A percentile compares a stretch with the other conserved stretches of the same genome.
Evolutionary conservation across 2,797 vertebrate species (phyloP).

Genomic region (Ataeniobius toweri): DNA sequence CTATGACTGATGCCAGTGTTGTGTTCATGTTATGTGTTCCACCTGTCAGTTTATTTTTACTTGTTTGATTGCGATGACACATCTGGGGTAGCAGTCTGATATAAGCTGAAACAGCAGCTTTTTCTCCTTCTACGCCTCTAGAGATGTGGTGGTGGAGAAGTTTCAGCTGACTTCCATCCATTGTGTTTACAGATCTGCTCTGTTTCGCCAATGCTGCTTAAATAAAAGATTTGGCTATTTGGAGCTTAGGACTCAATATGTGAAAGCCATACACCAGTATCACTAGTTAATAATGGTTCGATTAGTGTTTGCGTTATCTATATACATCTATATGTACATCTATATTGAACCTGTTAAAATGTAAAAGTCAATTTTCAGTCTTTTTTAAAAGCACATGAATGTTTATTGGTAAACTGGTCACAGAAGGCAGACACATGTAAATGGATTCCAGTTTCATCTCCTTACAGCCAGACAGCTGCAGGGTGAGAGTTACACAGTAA

Average conservation of each 20-base stretch:
- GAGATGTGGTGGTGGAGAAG: no score
- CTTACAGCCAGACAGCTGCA: slow-evolving; percentile 23
- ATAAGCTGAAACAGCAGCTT: no score
- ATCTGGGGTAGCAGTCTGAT: no score
- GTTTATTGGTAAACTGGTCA: slow-evolving; percentile 2
- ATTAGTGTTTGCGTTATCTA: no score
- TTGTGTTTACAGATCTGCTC: background rate
- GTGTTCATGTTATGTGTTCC: no score
- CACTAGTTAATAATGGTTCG: background rate
- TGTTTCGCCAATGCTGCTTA: background rate
- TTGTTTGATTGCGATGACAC: no score
- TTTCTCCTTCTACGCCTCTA: no score
- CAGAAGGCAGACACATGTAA: background rate
- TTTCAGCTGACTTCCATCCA: background rate
- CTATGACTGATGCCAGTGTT: no score
- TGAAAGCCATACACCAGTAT: background rate
- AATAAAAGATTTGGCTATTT: background rate
- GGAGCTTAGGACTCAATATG: background rate
- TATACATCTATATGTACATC: no score
- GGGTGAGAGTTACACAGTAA: slow-evolving; percentile 7
- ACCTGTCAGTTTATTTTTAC: no score
- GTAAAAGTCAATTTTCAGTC: background rate
- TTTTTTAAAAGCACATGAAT: background rate
- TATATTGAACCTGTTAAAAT: no score
- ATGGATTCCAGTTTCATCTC: background rate